Base-by-base conservation (phyloP, 2,113 vertebrate species). In the Ailurus styani region DNA sequence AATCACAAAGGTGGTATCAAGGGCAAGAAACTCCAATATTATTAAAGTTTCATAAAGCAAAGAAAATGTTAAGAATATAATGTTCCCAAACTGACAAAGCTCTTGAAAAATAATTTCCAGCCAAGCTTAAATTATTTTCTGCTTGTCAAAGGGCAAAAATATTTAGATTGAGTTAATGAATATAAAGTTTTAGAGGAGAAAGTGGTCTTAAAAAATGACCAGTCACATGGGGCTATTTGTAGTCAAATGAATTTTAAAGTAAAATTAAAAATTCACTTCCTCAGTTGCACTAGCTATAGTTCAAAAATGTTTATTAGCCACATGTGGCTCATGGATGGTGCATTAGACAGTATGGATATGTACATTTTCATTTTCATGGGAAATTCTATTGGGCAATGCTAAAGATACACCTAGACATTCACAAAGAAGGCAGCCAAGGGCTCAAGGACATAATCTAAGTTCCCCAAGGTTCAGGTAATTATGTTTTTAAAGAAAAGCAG, bases 41-140 rank as follows among this genome's bases (percentile, higher is more conserved):
- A 94, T 94, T 97, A 93, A 90, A 92, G 15, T 97, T 95, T 93
- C 75, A 90, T 95, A 77, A 94, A 88, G 57, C 50, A 88, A 87
- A 81, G 42, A 40, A 55, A 52, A 83, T 31, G 68, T 75, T 78
- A 93, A 78, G 55, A 91, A 37, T 90, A 42, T 60, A 73, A 94
- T 85, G 29, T 90, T 90, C 17, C 52, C 42, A 78, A 86, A 82
- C 40, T 83, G 79, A 82, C 11, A 86, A 62, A 93, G n/a, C 0
- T 55, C 31, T 95, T 91, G 5, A 83, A 86, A 85, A 75, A 78
- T 91, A 88, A 91, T 75, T 95, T 97, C 9, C 47, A 85, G 62
- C 7, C 8, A 95, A 78, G 11, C 11, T 68, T 77, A 64, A 62
- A 93, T 96, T 88, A 95, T 64, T 91, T 97, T 91, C 47, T 95